Percentiles rank a stretch among this genome's conserved stretches.
Conservation (phyloP, 1,140 invertebrate genomes). For the Plectus sambesii region DNA sequence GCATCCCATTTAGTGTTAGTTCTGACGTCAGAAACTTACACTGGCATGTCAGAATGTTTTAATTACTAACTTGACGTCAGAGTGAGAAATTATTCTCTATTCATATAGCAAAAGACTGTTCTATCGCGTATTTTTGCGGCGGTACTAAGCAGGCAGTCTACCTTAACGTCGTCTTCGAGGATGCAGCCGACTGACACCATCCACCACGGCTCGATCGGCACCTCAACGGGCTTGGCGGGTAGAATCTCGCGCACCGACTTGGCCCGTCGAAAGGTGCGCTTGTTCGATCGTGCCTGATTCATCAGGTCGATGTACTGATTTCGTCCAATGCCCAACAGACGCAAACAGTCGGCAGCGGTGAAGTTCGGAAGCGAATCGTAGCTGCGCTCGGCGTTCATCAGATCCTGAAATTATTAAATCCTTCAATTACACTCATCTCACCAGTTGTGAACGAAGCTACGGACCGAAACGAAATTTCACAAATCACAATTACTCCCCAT, state of each 20-base stretch:
- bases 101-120: no score
- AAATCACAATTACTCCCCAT: no score
- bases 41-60: no score
- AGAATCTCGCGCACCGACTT: slow-evolving; percentile 59
- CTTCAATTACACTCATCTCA: slow-evolving; percentile 11
- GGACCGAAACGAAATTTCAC: slow-evolving; percentile 10
- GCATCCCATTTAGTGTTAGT: no score
- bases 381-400: slow-evolving; percentile 81
- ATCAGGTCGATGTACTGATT: slow-evolving; percentile 93
- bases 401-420: slow-evolving; percentile 50
- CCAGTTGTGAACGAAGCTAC: slow-evolving; percentile 4
- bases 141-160: slow-evolving; percentile 44
- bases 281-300: slow-evolving; percentile 63
- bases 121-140: no score
- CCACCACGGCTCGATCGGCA: slow-evolving; percentile 81
- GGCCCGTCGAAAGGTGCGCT: slow-evolving; percentile 46
- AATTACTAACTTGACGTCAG: no score
- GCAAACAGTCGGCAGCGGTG: slow-evolving; percentile 79
- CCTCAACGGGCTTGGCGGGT: slow-evolving; percentile 62
- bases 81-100: no score
- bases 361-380: slow-evolving; percentile 95
- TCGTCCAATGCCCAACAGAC: slow-evolving; percentile 79
- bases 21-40: no score
- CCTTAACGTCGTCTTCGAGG: slow-evolving; percentile 78
- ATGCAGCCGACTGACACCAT: slow-evolving; percentile 68